Evolutionary conservation across 2,888 invertebrate genomes (phyloP).

Genomic region (Mactromeris polynyma): DNA sequence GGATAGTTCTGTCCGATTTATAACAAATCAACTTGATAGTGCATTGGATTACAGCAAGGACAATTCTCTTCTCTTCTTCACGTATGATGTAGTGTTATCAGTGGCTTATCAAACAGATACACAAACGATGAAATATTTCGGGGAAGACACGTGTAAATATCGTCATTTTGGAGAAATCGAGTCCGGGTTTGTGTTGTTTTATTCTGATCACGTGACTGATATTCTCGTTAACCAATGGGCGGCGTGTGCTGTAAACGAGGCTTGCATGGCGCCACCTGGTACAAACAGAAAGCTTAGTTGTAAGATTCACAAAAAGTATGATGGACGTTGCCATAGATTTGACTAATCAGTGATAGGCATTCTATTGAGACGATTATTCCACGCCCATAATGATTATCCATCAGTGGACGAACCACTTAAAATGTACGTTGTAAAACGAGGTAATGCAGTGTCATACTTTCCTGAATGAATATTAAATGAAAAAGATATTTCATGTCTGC

Average conservation of each 20-base stretch:
- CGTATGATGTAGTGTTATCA: constrained; percentile 48
- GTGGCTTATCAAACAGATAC: constrained; percentile 59
- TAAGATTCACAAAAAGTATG: constrained; percentile 12
- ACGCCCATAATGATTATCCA: constrained; percentile 65
- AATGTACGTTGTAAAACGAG: constrained; percentile 59
- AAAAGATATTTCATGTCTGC: too few relatives aligned
- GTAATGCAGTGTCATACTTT: constrained; percentile 53
- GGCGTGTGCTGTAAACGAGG: constrained; percentile 58
- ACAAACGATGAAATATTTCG: constrained; percentile 54
- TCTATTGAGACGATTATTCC: constrained; percentile 63
- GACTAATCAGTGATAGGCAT: constrained; percentile 70
- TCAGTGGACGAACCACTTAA: constrained; percentile 53
- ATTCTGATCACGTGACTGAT: constrained; percentile 58
- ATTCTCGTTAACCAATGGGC: constrained; percentile 60
- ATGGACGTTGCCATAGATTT: constrained; percentile 69
- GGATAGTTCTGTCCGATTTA: constrained; percentile 63
- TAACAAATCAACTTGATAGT: constrained; percentile 46
- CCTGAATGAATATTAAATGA: neutral
- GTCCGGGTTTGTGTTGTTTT: constrained; percentile 63
- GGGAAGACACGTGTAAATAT: constrained; percentile 64
- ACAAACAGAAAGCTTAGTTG: constrained; percentile 48
- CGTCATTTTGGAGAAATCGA: constrained; percentile 66
- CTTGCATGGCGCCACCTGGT: constrained; percentile 59
- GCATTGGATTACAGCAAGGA: constrained; percentile 52
- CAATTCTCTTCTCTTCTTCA: constrained; percentile 60